These are phyloP conservation scores for Naso thynnoides DNA, from an alignment of 2,797 vertebrate species.

Conservation along the genomic window DNA sequence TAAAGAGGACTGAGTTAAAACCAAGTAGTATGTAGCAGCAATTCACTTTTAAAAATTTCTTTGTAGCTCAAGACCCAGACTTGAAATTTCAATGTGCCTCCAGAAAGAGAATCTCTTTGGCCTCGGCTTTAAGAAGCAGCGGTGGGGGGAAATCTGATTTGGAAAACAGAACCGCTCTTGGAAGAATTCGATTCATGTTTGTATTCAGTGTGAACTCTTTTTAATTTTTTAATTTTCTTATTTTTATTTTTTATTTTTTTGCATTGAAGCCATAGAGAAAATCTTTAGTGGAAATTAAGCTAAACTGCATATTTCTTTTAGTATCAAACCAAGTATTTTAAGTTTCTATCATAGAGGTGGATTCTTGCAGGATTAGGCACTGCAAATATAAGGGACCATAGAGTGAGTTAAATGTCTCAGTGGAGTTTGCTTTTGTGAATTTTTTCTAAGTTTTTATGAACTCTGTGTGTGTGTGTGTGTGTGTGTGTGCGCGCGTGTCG, in stretches of 20 bases:
- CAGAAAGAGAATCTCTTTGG: slow-evolving; percentile 24
- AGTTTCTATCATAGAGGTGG: slow-evolving; percentile 23
- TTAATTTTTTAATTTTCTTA: too few species aligned
- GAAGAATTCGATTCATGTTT: slow-evolving; percentile 39
- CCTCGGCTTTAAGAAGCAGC: slow-evolving; percentile 8
- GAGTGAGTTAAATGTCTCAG: slow-evolving; percentile 46
- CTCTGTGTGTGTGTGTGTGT: not conserved
- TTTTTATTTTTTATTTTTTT: too few species aligned
- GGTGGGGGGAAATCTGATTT: slow-evolving; percentile 30
- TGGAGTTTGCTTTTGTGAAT: slow-evolving; percentile 23
- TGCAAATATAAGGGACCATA: slow-evolving; percentile 41
- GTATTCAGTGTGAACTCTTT: slow-evolving; percentile 49
- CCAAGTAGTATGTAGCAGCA: slow-evolving; percentile 7
- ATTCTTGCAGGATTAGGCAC: slow-evolving; percentile 39
- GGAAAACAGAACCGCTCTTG: slow-evolving; percentile 36
- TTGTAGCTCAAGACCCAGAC: slow-evolving; percentile 25
- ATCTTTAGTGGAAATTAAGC: slow-evolving; percentile 29
- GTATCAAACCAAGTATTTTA: slow-evolving; percentile 37
- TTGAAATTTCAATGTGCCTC: slow-evolving; percentile 46
- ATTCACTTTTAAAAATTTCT: slow-evolving; percentile 38
- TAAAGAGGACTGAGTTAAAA: slow-evolving; percentile 22
- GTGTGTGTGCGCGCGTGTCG: slow-evolving; percentile 11
- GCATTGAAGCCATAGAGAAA: slow-evolving; percentile 3
- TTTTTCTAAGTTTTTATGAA: slow-evolving; percentile 36
- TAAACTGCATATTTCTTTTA: slow-evolving; percentile 28